Percentiles rank a stretch among this genome's conserved stretches.
These are phyloP conservation scores for Theocolax elegans DNA, from an alignment of 1,140 invertebrate genomes.

Conservation along the genomic window DNA sequence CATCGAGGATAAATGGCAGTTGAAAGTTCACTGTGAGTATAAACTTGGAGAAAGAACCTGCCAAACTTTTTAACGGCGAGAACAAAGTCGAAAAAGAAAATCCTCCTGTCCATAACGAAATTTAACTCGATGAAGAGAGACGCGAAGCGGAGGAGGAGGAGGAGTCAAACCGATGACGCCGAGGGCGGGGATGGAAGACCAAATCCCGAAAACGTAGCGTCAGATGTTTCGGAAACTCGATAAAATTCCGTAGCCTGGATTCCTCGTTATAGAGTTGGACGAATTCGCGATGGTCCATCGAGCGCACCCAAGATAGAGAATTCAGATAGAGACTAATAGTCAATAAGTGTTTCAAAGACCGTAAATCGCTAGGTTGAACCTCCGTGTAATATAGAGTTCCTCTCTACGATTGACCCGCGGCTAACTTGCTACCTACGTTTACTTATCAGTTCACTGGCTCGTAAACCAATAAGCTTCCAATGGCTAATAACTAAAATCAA, in stretches of 20 bases:
- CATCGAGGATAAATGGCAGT: slow-evolving; percentile 73
- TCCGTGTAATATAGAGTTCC: background rate
- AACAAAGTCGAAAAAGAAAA: slow-evolving; percentile 6
- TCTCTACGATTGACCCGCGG: background rate
- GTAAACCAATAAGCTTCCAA: background rate
- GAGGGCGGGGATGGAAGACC: background rate
- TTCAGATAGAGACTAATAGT: background rate
- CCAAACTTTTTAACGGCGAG: slow-evolving; percentile 19
- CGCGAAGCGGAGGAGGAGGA: background rate
- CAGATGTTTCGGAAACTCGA: no score
- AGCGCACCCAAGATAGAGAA: background rate
- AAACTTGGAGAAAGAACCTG: background rate
- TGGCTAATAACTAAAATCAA: background rate
- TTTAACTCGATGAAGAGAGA: slow-evolving; percentile 9
- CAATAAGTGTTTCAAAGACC: background rate
- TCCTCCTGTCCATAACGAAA: slow-evolving; percentile 21
- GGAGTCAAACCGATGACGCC: background rate
- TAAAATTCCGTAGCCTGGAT: no score
- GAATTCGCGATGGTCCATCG: background rate
- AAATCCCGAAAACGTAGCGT: background rate
- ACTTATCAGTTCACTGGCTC: background rate
- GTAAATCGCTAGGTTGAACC: background rate
- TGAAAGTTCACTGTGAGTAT: slow-evolving; percentile 72
- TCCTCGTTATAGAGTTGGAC: no score
- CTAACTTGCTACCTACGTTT: background rate